Conservation (phyloP, 2,113 vertebrate species). For the Numenius arquata region DNA sequence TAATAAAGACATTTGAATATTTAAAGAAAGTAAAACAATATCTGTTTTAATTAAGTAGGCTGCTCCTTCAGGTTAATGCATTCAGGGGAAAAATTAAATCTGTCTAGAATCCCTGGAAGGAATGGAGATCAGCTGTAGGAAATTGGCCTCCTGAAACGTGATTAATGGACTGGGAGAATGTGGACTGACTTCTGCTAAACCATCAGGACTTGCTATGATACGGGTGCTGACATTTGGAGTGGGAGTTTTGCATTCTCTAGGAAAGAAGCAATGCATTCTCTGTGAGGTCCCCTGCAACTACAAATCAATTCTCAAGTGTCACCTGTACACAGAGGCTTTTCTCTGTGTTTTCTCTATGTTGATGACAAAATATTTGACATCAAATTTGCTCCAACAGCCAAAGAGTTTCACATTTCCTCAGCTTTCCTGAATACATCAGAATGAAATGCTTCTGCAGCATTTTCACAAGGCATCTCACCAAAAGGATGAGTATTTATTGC, state of each 20-base stretch:
- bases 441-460: background rate
- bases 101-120: constrained; percentile 35
- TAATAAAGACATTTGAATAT: constrained; percentile 62
- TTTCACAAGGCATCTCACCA: background rate
- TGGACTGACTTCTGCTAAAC: background rate
- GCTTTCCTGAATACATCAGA: background rate
- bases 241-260: background rate
- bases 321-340: background rate
- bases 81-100: constrained; percentile 56
- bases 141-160: constrained; percentile 32
- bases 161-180: constrained; percentile 23
- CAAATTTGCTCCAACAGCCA: background rate
- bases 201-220: background rate
- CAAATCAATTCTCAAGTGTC: background rate
- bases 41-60: constrained; percentile 62
- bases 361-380: background rate
- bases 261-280: rapidly evolving
- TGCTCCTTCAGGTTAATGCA: constrained; percentile 62
- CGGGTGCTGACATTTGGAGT: background rate
- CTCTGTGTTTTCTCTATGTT: background rate
- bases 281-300: background rate
- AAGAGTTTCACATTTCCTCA: background rate
- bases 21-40: constrained; percentile 61
- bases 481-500: background rate
- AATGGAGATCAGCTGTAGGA: constrained; percentile 17